Evolutionary conservation across 2,797 vertebrate species (phyloP).

Genomic region (Tapirus indicus): DNA sequence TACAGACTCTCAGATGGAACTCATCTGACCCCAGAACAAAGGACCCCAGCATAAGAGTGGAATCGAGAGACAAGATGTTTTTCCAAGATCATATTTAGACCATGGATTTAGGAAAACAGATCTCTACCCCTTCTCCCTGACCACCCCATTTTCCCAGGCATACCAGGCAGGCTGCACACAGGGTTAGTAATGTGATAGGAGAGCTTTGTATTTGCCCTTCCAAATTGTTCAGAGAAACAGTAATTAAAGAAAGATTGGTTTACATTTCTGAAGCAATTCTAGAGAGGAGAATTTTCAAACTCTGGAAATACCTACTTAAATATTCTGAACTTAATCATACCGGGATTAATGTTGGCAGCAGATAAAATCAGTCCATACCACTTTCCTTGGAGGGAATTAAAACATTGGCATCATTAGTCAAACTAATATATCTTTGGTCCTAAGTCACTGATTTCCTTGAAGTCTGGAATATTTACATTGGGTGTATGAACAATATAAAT

Average conservation of each 20-base stretch:
- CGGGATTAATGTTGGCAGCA: constrained; percentile 41
- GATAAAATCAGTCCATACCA: constrained; percentile 48
- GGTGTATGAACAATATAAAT: constrained; percentile 62
- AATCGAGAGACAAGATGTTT: background rate
- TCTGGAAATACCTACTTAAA: constrained; percentile 19
- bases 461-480: constrained; percentile 69
- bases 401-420: constrained; percentile 30
- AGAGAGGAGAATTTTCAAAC: constrained; percentile 51
- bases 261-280: constrained; percentile 23
- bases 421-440: constrained; percentile 59
- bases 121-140: background rate
- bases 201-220: background rate
- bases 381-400: constrained; percentile 61
- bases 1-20: background rate
- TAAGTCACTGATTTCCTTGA: constrained; percentile 65
- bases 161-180: background rate
- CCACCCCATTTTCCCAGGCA: background rate
- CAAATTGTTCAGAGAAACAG: background rate
- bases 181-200: background rate
- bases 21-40: background rate
- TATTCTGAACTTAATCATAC: constrained; percentile 51
- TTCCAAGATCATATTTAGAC: background rate
- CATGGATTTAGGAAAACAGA: background rate
- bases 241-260: constrained; percentile 32
- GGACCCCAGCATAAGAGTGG: background rate